Conservation (phyloP, 53 echinoderm and acorn worm species). For the Echinarachnius parma region DNA sequence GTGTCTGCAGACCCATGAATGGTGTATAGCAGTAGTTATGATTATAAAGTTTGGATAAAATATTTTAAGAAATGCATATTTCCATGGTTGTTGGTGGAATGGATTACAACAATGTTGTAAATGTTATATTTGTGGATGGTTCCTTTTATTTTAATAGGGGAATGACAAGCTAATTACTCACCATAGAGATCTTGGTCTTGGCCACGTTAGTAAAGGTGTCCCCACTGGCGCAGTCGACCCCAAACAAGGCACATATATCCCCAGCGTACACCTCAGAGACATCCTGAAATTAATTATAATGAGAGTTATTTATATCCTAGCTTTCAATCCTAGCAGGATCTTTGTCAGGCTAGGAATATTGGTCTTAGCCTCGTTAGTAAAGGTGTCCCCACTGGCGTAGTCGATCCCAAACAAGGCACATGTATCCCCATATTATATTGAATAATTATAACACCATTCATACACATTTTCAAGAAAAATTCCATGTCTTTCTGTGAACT, state of each 20-base stretch:
- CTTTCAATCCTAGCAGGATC: not conserved
- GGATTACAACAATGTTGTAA: too few species aligned
- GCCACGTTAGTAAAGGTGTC: slow-evolving; percentile 83
- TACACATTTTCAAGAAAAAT: not conserved
- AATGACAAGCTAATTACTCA: slow-evolving; percentile 15
- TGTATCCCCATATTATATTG: too few species aligned
- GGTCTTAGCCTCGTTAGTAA: not conserved
- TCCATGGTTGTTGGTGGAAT: too few species aligned
- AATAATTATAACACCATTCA: too few species aligned
- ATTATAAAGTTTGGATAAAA: too few species aligned
- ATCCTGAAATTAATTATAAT: slow-evolving; percentile 47
- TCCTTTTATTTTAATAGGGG: too few species aligned
- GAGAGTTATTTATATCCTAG: not conserved
- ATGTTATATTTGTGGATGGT: too few species aligned
- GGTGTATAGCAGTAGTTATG: too few species aligned
- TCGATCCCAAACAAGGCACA: not conserved
- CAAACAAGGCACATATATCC: slow-evolving; percentile 96
- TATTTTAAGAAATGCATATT: too few species aligned
- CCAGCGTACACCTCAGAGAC: slow-evolving; percentile 78
- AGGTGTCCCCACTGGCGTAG: not conserved
- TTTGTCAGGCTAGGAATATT: not conserved
- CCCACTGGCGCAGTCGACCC: slow-evolving; percentile 93
- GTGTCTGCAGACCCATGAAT: too few species aligned
- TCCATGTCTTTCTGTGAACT: too few species aligned
- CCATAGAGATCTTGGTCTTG: slow-evolving; percentile 83